A percentile compares a stretch with the other conserved stretches of the same genome.
Conservation (phyloP, 2,113 vertebrate genomes). For the Festucalex cinctus region DNA sequence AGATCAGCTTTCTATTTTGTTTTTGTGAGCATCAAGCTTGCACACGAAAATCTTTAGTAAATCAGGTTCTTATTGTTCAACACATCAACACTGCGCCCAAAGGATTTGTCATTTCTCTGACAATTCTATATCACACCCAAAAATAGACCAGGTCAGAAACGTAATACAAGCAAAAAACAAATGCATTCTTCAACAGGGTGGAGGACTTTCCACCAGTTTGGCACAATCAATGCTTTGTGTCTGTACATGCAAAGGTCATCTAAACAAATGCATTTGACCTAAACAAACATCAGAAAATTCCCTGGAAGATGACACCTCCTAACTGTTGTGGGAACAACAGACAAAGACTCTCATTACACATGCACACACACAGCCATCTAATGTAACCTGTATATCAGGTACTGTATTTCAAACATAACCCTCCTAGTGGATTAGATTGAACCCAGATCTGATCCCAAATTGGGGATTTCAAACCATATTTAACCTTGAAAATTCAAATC, state of each 20-base stretch:
- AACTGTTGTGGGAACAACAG: slow-evolving; percentile 7
- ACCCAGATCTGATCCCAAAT: too few species aligned
- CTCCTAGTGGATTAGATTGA: too few species aligned
- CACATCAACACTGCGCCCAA: background rate
- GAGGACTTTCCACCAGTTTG: slow-evolving; percentile 8
- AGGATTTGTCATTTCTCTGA: slow-evolving; percentile 20
- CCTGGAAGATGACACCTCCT: slow-evolving; percentile 15
- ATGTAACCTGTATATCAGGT: too few species aligned
- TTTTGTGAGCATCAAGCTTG: background rate
- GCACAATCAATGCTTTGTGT: slow-evolving; percentile 3
- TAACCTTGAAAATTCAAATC: too few species aligned
- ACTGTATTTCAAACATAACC: too few species aligned
- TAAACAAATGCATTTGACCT: slow-evolving; percentile 16
- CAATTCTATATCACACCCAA: slow-evolving; percentile 15
- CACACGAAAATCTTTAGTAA: background rate
- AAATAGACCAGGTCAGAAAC: slow-evolving; percentile 9
- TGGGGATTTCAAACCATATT: too few species aligned
- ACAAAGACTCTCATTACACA: background rate
- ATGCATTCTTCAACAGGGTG: slow-evolving; percentile 31
- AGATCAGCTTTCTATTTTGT: background rate
- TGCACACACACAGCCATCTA: background rate
- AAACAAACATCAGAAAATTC: slow-evolving; percentile 25
- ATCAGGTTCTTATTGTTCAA: background rate
- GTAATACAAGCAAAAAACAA: slow-evolving; percentile 11
- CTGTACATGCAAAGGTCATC: slow-evolving; percentile 33